Evolutionary conservation across 2,888 invertebrate species (phyloP), one percentile per base, ranked within the genome.

Genomic region (Agonum fuliginosum): DNA sequence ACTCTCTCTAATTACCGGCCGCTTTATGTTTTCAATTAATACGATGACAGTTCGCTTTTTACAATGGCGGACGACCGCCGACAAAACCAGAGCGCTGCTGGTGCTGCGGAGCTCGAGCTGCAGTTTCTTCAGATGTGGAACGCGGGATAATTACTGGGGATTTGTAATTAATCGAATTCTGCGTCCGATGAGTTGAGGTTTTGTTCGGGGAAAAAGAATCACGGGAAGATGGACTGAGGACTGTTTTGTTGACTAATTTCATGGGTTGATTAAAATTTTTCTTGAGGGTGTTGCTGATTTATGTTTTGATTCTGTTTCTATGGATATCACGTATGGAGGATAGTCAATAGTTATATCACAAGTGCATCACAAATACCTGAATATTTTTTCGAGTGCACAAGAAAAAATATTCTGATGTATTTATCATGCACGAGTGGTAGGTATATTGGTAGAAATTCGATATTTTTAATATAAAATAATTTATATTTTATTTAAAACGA

Each of bases 11-110:
- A 90, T 90, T 90, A 90, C 89, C 88, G 85, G 43, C 58, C 87
- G 89, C 89, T 90, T 90, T 90, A 89, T 90, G 89, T 89, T 90
- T 90, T 88, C 90, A 90, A 90, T 90, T 90, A 90, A 90, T 87
- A 89, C 88, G 89, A 90, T 90, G 90, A 90, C 89, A 89, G 88
- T 90, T 88, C 87, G 87, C 86, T 89, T 90, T 90, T 89, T 77
- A 76, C 75, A 76, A 76, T 76, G 48, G 67, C 75, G n/a, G n/a
- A 12, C 19, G 46, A 14, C 20, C 30, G 51, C 48, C 71, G 71
- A 71, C 71, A 71, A 71, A 71, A 70, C 69, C 41, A 10, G 30
- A 10, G 17, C 24, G 30, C 62, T 14, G 30, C 62, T 58, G 27
- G 30, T 58, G 27, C 27, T 58, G 10, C 43, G 46, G 10, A n/a